Base-by-base conservation (phyloP, 2,797 vertebrate genomes). In the Fratercula arctica region DNA sequence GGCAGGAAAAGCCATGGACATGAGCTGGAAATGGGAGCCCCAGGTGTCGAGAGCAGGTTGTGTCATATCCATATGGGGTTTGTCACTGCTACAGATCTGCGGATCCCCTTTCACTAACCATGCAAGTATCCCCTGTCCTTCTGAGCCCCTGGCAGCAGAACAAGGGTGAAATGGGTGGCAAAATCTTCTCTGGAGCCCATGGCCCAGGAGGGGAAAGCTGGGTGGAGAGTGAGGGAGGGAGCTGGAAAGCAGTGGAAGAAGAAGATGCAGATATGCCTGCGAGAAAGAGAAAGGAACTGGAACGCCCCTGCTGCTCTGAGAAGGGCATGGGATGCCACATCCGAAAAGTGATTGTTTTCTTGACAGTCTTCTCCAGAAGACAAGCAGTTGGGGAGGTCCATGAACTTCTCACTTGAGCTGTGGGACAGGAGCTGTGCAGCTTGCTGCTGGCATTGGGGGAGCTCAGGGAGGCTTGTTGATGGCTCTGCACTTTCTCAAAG, bases 401-500 rank as follows among this genome's bases (percentile, higher is more conserved):
- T 77, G 61, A 88, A 11, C 57, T 78, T 68, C 29, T 4, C 56
- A 23, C 56, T 56, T 2, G 11, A 85, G 89, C 39, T 59, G 57
- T 70, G 48, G 25, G 46, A 67, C 45, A 54, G 64, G 63, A 95
- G 24, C 63, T 2, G 1, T 60, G 68, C 24, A 63, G 53, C 39
- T 83, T 1, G 6, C n/a, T 77, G 31, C 59, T 67, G 54, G 51
- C 25, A 7, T 6, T 68, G 35, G 18, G 11, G 33, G 63, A 76
- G 53, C 23, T 75, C 9, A 1, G 18, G 39, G 39, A 48, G 48
- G 24, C 41, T 64, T 94, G 46, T 45, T 74, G 66, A 54, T 3
- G 17, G 21, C 77, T 16, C 90, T 97, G 95, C 28, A 56, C 46
- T 92, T 95, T 92, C 70, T 93, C 92, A 89, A 64, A 87, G 39